These are phyloP conservation scores for Desmodus rotundus DNA, from an alignment of 2,113 vertebrate genomes.

Conservation along the genomic window DNA sequence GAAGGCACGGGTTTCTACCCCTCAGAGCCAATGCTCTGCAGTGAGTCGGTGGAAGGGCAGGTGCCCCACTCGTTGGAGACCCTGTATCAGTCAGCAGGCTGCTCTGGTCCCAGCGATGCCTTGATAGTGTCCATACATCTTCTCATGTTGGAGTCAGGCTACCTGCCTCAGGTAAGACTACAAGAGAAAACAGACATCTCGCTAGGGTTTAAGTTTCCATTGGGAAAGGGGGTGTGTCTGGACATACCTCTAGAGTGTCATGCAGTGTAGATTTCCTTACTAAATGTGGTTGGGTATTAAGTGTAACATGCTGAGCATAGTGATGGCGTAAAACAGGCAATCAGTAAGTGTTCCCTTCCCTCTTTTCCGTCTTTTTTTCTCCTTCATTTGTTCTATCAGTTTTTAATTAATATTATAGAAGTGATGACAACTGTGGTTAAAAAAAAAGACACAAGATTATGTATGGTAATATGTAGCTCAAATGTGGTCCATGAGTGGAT, in stretches of 20 bases:
- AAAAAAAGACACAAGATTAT: not conserved
- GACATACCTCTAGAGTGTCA: not conserved
- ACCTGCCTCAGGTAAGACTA: constrained; percentile 85
- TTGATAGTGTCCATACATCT: constrained; percentile 87
- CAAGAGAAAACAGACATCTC: not conserved
- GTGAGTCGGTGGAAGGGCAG: constrained; percentile 86
- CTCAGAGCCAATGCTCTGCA: constrained; percentile 92
- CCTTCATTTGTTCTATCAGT: not conserved
- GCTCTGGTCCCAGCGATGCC: constrained; percentile 82
- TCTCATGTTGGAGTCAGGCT: constrained; percentile 95
- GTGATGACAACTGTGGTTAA: not conserved
- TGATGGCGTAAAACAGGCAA: not conserved
- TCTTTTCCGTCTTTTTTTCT: not conserved
- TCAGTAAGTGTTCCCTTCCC: not conserved
- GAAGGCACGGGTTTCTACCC: constrained; percentile 68
- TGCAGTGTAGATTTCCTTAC: not conserved
- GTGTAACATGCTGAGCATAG: not conserved
- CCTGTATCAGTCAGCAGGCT: constrained; percentile 84
- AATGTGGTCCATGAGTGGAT: not conserved
- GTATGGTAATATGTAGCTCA: not conserved
- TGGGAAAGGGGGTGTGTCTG: not conserved
- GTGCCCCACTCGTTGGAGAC: constrained; percentile 90
- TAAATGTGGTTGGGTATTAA: not conserved
- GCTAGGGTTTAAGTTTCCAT: not conserved
- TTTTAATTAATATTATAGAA: not conserved